Evolutionary conservation across 1,140 invertebrate genomes (phyloP).

Genomic region (Dreissena polymorpha): DNA sequence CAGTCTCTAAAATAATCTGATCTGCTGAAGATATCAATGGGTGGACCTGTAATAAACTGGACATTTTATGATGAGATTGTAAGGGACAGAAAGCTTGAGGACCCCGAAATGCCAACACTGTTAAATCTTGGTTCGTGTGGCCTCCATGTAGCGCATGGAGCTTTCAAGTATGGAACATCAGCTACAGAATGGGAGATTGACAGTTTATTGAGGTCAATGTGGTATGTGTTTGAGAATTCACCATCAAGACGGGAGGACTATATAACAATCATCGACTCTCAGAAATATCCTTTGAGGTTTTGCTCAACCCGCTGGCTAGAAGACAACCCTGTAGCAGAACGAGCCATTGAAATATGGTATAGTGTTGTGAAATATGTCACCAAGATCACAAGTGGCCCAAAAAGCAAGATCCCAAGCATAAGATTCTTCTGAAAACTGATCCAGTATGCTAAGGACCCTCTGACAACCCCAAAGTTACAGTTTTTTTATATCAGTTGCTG

Average conservation of each 20-base stretch:
- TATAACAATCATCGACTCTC: slow-evolving; percentile 78
- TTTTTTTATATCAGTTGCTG: slow-evolving; percentile 9
- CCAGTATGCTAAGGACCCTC: neutral
- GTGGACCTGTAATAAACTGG: slow-evolving; percentile 64
- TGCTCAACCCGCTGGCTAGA: slow-evolving; percentile 46
- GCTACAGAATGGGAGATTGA: slow-evolving; percentile 45
- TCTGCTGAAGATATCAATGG: slow-evolving; percentile 62
- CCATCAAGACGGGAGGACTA: slow-evolving; percentile 82
- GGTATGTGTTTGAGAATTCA: slow-evolving; percentile 74
- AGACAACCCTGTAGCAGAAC: slow-evolving; percentile 36
- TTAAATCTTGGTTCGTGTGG: slow-evolving; percentile 58
- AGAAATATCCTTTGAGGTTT: slow-evolving; percentile 30
- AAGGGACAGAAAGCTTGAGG: slow-evolving; percentile 45
- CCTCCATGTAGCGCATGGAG: slow-evolving; percentile 56
- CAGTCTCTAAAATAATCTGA: slow-evolving; percentile 18
- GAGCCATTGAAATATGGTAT: slow-evolving; percentile 45
- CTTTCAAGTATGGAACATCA: slow-evolving; percentile 34
- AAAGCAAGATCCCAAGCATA: slow-evolving; percentile 37
- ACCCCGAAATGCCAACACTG: slow-evolving; percentile 31
- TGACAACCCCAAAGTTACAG: slow-evolving; percentile 21
- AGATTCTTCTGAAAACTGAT: slow-evolving; percentile 36
- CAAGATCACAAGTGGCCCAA: slow-evolving; percentile 42
- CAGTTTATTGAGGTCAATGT: slow-evolving; percentile 26
- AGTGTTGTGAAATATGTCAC: slow-evolving; percentile 29
- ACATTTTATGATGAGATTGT: slow-evolving; percentile 58